Base-by-base conservation (phyloP, 2,888 invertebrate genomes). In the Hyposoter dolosus region DNA sequence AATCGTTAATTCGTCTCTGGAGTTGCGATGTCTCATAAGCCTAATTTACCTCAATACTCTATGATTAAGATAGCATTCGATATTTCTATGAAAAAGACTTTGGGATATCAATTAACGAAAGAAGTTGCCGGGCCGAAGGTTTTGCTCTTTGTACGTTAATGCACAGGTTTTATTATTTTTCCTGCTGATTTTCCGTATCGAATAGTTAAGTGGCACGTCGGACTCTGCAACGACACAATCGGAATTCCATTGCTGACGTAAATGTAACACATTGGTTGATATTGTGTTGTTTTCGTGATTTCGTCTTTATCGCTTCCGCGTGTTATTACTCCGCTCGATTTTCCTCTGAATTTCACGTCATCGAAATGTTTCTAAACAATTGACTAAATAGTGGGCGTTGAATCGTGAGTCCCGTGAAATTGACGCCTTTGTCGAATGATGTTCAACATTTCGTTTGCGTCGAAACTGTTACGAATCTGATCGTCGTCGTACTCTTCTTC, bases 351-450 rank as follows among this genome's bases (percentile, higher is more conserved):
- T 15, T 72, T 19, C 7, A 4, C 56, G 45, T 72, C 35, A 83
- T 23, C 15, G 17, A 60, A 45, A 43, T 43, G 19, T 53, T 77
- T 23, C 66, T 15, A 23, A 56, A 50, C 28, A 12, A 45, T 45
- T 9, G 68, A 50, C 32, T 66, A 47, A 63, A 40, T 43, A 45
- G 47, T 66, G 35, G 72, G 86, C 69, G 56, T 77, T 65, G 66
- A 66, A 75, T 84, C 32, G 53, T 56, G 35, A 43, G 35, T 66
- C 45, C 17, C 74, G 19, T 17, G 75, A 82, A 74, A 82, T 68
- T 23, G 17, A 53, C 68, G 78, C 74, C 17, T 68, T 75, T 68
- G 60, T 63, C 68, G 23, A 68, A 63, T 60, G 78, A 50, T 63
- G 43, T 50, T 53, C 32, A 60, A 69, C 69, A 60, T 19, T 83